Percentiles rank a stretch among this genome's conserved stretches.
Conservation (phyloP, 2,888 invertebrate species). For the Noctua pronuba region DNA sequence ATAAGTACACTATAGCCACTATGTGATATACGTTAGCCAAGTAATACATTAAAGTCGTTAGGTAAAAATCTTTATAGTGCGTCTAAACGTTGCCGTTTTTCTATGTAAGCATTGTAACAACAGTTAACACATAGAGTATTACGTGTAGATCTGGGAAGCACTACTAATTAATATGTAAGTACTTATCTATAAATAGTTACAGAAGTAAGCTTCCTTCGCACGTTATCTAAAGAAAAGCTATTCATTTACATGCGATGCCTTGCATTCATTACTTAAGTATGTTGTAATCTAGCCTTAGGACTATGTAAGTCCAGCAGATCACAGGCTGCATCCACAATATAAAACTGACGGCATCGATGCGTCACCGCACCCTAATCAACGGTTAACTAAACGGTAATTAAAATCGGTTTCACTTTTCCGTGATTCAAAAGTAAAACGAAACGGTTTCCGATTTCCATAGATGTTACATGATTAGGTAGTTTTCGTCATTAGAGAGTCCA, state of each 20-base stretch:
- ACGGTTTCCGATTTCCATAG: slow-evolving; percentile 54
- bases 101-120: slow-evolving; percentile 25
- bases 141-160: slow-evolving; percentile 48
- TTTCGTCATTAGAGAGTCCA: slow-evolving; percentile 40
- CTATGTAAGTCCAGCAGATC: background rate
- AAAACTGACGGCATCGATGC: slow-evolving; percentile 1
- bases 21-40: background rate
- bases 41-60: background rate
- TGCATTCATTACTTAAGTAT: background rate
- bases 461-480: slow-evolving; percentile 49
- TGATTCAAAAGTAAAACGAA: slow-evolving; percentile 40
- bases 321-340: slow-evolving; percentile 27
- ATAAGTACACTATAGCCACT: slow-evolving; percentile 6
- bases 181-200: slow-evolving; percentile 24
- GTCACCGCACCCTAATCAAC: slow-evolving; percentile 24
- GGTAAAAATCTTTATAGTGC: background rate
- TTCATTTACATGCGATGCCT: slow-evolving; percentile 1
- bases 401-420: slow-evolving; percentile 61
- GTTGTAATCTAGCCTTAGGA: slow-evolving; percentile 9
- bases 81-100: slow-evolving; percentile 1
- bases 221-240: slow-evolving; percentile 16
- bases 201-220: slow-evolving; percentile 11
- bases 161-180: slow-evolving; percentile 36
- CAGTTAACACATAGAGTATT: slow-evolving; percentile 38
- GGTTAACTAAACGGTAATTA: slow-evolving; percentile 39